phyloP scores from a whole-genome alignment of 1,140 invertebrate genomes.

The Hyposmocoma kahamanoa region DNA sequence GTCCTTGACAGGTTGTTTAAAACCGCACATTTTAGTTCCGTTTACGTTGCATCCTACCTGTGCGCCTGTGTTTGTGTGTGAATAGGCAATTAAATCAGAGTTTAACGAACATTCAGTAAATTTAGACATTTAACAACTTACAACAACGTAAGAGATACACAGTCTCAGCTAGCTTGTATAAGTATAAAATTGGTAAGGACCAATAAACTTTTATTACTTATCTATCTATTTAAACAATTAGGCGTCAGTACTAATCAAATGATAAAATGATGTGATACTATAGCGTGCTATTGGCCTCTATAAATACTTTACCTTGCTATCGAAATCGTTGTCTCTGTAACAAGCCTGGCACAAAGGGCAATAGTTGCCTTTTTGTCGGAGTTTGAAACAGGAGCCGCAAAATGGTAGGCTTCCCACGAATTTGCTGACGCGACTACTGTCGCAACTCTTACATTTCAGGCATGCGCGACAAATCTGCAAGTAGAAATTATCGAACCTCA shows the following conservation, averaged over 20 bases:
- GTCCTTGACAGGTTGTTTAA: too few relatives aligned
- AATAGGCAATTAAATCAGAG: too few relatives aligned
- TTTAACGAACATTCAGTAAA: too few relatives aligned
- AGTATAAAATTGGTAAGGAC: too few relatives aligned
- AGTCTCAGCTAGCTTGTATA: too few relatives aligned
- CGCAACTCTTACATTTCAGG: conserved; percentile 92
- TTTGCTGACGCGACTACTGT: conserved; percentile 83
- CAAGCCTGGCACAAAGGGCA: conserved; percentile 94
- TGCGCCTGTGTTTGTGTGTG: too few relatives aligned
- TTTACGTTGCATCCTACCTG: too few relatives aligned
- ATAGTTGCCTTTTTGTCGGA: conserved; percentile 91
- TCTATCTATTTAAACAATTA: not conserved
- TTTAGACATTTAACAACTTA: too few relatives aligned
- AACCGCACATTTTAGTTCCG: too few relatives aligned
- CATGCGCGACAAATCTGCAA: conserved; percentile 90
- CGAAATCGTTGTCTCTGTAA: conserved; percentile 95
- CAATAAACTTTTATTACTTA: not conserved
- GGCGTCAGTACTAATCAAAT: not conserved
- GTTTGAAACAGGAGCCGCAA: conserved; percentile 90
- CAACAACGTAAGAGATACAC: too few relatives aligned
- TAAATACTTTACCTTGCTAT: conserved; percentile 83
- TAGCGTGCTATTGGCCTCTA: too few relatives aligned
- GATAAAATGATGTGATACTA: not conserved
- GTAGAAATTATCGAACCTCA: too few relatives aligned
- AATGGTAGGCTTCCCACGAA: conserved; percentile 91